A percentile compares a stretch with the other conserved stretches of the same genome.
These are phyloP conservation scores for Ernsta delagoae DNA, from an alignment of 2,888 invertebrate genomes.

Conservation along the genomic window DNA sequence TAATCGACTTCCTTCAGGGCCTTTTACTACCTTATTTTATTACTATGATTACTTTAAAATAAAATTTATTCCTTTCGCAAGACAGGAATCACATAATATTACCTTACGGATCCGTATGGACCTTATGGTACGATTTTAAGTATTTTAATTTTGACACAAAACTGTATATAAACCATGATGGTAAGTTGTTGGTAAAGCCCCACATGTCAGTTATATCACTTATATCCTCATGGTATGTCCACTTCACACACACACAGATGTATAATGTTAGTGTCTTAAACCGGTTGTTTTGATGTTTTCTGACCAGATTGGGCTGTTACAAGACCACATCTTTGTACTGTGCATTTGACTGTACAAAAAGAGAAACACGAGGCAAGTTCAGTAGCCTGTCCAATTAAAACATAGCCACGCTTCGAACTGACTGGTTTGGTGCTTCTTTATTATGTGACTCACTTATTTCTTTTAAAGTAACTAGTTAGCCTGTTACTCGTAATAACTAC, in stretches of 20 bases:
- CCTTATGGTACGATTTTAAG: no score
- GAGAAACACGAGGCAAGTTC: constrained; percentile 3
- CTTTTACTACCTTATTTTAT: no score
- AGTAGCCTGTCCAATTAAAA: constrained; percentile 22
- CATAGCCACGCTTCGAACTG: neutral
- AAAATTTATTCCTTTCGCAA: no score
- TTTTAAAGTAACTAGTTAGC: neutral
- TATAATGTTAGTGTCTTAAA: neutral
- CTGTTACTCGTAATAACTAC: neutral
- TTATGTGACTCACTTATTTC: constrained; percentile 4
- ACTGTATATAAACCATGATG: no score
- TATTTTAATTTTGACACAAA: no score
- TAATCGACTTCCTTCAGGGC: no score
- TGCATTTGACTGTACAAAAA: constrained; percentile 15
- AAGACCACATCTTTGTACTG: constrained; percentile 11
- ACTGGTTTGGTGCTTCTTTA: constrained; percentile 15
- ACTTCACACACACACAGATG: neutral
- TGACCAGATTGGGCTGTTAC: constrained; percentile 6
- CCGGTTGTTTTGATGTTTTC: constrained; percentile 19
- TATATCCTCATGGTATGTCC: no score
- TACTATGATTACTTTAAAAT: no score
- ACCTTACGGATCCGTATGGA: no score
- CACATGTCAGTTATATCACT: no score
- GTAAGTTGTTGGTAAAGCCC: no score
- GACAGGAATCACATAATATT: no score